A percentile compares a stretch with the other conserved stretches of the same genome.
Conservation (phyloP, 2,797 vertebrate genomes). For the Sylvilagus floridanus region DNA sequence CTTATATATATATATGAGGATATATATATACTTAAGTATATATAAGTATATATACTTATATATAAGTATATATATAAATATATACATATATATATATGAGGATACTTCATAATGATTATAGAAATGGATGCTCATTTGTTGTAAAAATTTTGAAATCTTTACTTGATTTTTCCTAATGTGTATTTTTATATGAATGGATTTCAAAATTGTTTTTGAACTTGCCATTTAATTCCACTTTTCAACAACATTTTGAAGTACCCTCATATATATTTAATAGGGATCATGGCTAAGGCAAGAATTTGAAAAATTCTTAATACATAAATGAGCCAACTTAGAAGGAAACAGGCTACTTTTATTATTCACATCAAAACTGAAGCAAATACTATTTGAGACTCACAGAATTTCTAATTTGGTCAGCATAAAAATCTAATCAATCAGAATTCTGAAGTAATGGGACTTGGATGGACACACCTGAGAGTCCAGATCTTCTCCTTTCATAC, state of each 20-base stretch:
- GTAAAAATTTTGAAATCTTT: no score
- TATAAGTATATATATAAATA: background rate
- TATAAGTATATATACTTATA: background rate
- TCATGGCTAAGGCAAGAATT: background rate
- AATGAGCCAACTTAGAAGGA: background rate
- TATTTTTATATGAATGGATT: no score
- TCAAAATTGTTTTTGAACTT: no score
- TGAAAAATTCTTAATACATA: slow-evolving; percentile 42
- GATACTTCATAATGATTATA: no score
- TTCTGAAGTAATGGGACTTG: background rate
- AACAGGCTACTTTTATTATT: slow-evolving; percentile 28
- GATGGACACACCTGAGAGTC: slow-evolving; percentile 95
- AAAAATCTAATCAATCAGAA: background rate
- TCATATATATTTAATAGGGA: background rate
- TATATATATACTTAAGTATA: no score
- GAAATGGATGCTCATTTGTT: background rate
- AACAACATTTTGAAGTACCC: no score
- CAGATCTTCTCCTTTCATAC: slow-evolving; percentile 99
- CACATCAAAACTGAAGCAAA: slow-evolving; percentile 54
- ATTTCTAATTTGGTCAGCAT: slow-evolving; percentile 6
- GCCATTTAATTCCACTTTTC: no score
- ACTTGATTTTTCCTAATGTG: no score
- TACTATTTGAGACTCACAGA: background rate
- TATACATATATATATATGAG: background rate
- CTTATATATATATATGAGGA: background rate